phyloP scores from a whole-genome alignment of 2,113 vertebrate genomes.

The Cavia porcellus region DNA sequence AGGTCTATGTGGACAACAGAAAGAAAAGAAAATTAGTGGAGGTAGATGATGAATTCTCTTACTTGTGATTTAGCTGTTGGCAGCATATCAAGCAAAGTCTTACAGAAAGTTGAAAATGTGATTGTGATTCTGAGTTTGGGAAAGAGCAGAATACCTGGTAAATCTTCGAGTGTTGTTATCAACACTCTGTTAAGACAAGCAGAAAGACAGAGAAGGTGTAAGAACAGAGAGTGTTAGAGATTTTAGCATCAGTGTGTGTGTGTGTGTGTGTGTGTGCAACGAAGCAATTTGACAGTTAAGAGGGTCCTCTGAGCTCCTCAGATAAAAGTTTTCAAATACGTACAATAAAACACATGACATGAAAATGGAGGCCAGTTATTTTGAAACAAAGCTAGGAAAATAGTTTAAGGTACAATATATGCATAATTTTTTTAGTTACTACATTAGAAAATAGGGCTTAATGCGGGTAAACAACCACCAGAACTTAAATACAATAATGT shows the following conservation, averaged over 20 bases:
- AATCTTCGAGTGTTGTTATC: background rate
- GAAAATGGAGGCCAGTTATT: background rate
- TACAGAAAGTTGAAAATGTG: background rate
- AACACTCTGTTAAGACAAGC: background rate
- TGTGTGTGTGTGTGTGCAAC: background rate
- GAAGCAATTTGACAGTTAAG: background rate
- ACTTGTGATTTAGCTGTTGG: background rate
- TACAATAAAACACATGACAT: background rate
- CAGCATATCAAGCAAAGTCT: background rate
- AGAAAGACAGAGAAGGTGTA: background rate
- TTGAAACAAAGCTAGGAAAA: constrained; percentile 11
- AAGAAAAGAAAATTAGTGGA: background rate
- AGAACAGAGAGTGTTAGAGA: background rate
- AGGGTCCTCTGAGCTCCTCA: background rate
- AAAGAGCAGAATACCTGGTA: background rate
- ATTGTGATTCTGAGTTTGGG: background rate
- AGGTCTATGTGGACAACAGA: background rate
- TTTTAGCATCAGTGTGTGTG: background rate
- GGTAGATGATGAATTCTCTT: background rate
- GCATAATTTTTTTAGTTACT: background rate
- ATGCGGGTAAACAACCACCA: background rate
- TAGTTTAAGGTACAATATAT: background rate
- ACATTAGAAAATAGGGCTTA: background rate
- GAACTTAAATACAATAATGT: background rate
- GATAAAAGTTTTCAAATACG: background rate